A percentile compares a stretch with the other conserved stretches of the same genome.
These are phyloP conservation scores for Halcyon leucocephala DNA, from an alignment of 2,797 vertebrate genomes.

Conservation along the genomic window DNA sequence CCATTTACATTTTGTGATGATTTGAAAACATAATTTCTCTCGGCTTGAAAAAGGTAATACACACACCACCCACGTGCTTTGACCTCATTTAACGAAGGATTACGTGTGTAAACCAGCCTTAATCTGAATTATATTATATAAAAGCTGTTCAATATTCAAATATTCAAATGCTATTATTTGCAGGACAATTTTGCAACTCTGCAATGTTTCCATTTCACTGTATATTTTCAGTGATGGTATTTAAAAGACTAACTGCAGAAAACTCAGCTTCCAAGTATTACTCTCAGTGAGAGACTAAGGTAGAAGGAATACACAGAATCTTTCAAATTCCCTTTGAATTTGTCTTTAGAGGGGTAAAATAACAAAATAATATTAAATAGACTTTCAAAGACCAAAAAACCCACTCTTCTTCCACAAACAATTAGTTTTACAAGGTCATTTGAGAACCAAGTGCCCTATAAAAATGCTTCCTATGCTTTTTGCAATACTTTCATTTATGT, in stretches of 20 bases:
- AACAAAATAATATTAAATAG: background rate
- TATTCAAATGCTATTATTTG: slow-evolving; percentile 31
- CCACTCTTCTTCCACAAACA: background rate
- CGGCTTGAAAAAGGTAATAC: background rate
- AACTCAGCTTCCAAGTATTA: background rate
- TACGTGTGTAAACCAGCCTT: slow-evolving; percentile 42
- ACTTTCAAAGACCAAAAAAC: background rate
- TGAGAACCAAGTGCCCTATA: background rate
- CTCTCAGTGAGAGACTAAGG: background rate
- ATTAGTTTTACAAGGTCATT: slow-evolving; percentile 1
- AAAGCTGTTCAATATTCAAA: slow-evolving; percentile 36
- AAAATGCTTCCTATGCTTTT: background rate
- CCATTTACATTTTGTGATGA: background rate
- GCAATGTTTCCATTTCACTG: background rate
- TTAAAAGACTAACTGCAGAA: background rate
- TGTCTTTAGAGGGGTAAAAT: slow-evolving; percentile 3
- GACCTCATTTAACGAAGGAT: background rate
- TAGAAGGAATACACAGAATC: background rate
- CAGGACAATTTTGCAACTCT: background rate
- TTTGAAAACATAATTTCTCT: slow-evolving; percentile 1
- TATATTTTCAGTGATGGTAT: background rate
- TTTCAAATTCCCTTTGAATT: background rate
- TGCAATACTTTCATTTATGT: background rate
- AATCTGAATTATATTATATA: slow-evolving; percentile 22
- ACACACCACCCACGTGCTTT: background rate